These are phyloP conservation scores for Resseliella maxima DNA, from an alignment of 2,888 invertebrate species.

Conservation along the genomic window DNA sequence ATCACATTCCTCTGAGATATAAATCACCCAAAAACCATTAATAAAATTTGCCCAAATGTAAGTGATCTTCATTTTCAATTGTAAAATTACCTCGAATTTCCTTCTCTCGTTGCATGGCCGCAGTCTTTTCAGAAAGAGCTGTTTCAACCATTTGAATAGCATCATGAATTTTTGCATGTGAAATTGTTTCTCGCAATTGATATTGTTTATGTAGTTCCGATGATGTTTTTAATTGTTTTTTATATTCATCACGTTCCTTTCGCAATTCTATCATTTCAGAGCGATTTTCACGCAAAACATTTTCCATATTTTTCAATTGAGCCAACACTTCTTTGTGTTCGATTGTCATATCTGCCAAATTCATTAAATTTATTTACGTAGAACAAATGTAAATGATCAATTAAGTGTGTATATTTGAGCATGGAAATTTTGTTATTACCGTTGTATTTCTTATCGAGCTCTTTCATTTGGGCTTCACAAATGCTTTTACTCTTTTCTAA, in stretches of 20 bases:
- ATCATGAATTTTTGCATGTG: slow-evolving; percentile 71
- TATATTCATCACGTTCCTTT: slow-evolving; percentile 64
- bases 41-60: background rate
- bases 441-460: slow-evolving; percentile 36
- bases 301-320: slow-evolving; percentile 61
- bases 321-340: slow-evolving; percentile 61
- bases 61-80: background rate
- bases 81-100: slow-evolving; percentile 63
- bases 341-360: slow-evolving; percentile 55
- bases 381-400: background rate
- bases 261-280: slow-evolving; percentile 60
- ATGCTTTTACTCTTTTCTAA: slow-evolving; percentile 22
- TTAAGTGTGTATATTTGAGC: too few relatives aligned
- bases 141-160: slow-evolving; percentile 70
- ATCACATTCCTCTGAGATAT: slow-evolving; percentile 69
- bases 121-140: slow-evolving; percentile 71
- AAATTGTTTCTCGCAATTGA: slow-evolving; percentile 68
- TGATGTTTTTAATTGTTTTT: slow-evolving; percentile 67
- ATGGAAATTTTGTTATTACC: too few relatives aligned
- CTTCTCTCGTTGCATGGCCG: slow-evolving; percentile 69
- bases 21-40: background rate
- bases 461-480: slow-evolving; percentile 1
- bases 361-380: background rate
- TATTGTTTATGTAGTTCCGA: slow-evolving; percentile 66
- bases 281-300: slow-evolving; percentile 60